These are phyloP conservation scores for Bos javanicus DNA, from an alignment of 2,113 vertebrate species.

Conservation along the genomic window DNA sequence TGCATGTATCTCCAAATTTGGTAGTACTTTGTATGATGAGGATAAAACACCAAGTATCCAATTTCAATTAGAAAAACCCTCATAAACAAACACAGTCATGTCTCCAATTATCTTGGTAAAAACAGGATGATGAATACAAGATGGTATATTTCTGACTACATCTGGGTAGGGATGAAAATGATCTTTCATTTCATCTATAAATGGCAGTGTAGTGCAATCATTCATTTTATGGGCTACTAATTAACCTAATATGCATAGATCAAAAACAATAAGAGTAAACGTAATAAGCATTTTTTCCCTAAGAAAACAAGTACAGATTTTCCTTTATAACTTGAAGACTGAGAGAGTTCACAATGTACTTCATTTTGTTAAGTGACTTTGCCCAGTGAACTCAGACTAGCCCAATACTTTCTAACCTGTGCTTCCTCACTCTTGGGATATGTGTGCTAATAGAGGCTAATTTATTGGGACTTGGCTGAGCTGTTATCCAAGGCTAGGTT, in stretches of 20 bases:
- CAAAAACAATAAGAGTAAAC: neutral
- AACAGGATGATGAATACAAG: neutral
- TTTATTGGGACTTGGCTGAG: neutral
- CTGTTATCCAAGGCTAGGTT: neutral
- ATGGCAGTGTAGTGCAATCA: neutral
- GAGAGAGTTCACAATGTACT: neutral
- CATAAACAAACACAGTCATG: neutral
- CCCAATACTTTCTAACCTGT: neutral
- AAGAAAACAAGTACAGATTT: neutral
- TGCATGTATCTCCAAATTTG: neutral
- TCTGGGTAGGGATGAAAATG: neutral
- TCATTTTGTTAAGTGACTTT: neutral
- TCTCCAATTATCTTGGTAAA: slow-evolving; percentile 5
- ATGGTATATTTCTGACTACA: neutral
- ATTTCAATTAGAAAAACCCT: slow-evolving; percentile 14
- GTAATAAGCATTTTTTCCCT: neutral
- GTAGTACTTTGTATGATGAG: neutral
- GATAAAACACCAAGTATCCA: neutral
- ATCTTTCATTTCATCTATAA: neutral
- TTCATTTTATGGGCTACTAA: neutral
- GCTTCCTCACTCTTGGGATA: neutral
- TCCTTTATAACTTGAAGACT: neutral
- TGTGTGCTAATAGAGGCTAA: neutral
- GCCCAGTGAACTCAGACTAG: neutral
- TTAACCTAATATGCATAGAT: neutral